These are phyloP conservation scores for Gasterosteus aculeatus DNA, from an alignment of 2,113 vertebrate species.

Conservation along the genomic window DNA sequence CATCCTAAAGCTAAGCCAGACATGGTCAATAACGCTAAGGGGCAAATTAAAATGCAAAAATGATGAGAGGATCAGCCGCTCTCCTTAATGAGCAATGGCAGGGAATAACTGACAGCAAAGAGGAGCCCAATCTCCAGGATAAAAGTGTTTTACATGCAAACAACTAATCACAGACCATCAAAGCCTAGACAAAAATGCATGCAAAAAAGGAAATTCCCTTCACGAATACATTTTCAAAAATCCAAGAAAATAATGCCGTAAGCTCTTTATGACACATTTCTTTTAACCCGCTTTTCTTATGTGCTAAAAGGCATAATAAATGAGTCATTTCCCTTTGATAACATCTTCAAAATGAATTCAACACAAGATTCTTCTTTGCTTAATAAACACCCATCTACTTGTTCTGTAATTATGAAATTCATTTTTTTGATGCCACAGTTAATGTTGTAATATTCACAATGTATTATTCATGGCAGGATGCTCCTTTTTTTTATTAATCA, in stretches of 20 bases:
- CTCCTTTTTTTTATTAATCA: slow-evolving; percentile 26
- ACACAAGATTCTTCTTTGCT: slow-evolving; percentile 41
- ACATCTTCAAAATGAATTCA: slow-evolving; percentile 66
- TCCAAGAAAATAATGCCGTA: slow-evolving; percentile 32
- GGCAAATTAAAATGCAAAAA: slow-evolving; percentile 62
- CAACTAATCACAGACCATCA: slow-evolving; percentile 13
- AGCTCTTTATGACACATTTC: slow-evolving; percentile 6
- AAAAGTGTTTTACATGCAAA: slow-evolving; percentile 6
- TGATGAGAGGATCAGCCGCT: slow-evolving; percentile 65
- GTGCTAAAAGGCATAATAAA: slow-evolving; percentile 54
- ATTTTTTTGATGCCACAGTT: slow-evolving; percentile 47
- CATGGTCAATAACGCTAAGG: slow-evolving; percentile 58
- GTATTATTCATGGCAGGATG: slow-evolving; percentile 18
- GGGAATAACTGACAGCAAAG: slow-evolving; percentile 27
- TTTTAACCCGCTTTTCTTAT: slow-evolving; percentile 17
- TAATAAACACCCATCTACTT: slow-evolving; percentile 43
- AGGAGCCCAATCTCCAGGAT: not conserved
- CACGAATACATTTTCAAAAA: slow-evolving; percentile 22
- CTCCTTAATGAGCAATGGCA: slow-evolving; percentile 54
- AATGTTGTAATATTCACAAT: slow-evolving; percentile 51
- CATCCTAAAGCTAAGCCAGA: slow-evolving; percentile 56
- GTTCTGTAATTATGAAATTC: slow-evolving; percentile 48
- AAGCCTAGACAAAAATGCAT: slow-evolving; percentile 14
- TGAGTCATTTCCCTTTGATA: slow-evolving; percentile 58
- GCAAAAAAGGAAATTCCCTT: slow-evolving; percentile 19